phyloP scores from a whole-genome alignment of 2,797 vertebrate species.

The Thunnus albacares region DNA sequence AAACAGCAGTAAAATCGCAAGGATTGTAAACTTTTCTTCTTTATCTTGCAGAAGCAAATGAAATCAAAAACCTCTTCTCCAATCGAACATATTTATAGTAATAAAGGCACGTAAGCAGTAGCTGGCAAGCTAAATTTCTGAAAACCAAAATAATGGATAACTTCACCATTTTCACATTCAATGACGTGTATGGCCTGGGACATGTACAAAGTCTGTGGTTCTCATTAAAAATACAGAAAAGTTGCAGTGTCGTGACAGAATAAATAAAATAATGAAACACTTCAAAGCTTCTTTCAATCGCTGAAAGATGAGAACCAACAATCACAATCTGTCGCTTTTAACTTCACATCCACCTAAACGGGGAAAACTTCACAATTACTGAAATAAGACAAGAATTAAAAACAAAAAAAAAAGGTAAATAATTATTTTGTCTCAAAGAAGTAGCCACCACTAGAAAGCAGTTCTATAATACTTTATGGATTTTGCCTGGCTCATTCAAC shows the following conservation, averaged over 20 bases:
- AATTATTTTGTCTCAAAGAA: neutral
- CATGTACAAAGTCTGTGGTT: conserved; percentile 27
- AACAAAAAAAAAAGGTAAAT: neutral
- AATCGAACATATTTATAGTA: conserved; percentile 33
- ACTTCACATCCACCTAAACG: conserved; percentile 41
- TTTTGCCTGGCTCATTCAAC: neutral
- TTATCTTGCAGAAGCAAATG: conserved; percentile 49
- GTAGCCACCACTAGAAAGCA: conserved; percentile 5
- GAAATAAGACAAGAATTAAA: conserved; percentile 16
- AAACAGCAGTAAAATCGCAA: conserved; percentile 45
- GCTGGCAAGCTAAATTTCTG: conserved; percentile 59
- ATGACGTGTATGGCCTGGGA: conserved; percentile 14
- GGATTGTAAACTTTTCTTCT: conserved; percentile 48
- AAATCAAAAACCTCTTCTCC: conserved; percentile 44
- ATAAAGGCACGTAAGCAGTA: conserved; percentile 81
- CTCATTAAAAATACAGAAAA: conserved; percentile 28
- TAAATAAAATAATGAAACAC: conserved; percentile 68
- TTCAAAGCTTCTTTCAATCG: conserved; percentile 49
- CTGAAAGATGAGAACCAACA: conserved; percentile 48
- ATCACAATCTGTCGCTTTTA: conserved; percentile 46
- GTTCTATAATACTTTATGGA: conserved; percentile 20
- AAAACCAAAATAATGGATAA: conserved; percentile 39
- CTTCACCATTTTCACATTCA: conserved; percentile 57
- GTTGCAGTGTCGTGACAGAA: conserved; percentile 58
- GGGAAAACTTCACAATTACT: conserved; percentile 4